Conservation (phyloP, 2,888 invertebrate genomes). For the Cataglyphis cursor region DNA sequence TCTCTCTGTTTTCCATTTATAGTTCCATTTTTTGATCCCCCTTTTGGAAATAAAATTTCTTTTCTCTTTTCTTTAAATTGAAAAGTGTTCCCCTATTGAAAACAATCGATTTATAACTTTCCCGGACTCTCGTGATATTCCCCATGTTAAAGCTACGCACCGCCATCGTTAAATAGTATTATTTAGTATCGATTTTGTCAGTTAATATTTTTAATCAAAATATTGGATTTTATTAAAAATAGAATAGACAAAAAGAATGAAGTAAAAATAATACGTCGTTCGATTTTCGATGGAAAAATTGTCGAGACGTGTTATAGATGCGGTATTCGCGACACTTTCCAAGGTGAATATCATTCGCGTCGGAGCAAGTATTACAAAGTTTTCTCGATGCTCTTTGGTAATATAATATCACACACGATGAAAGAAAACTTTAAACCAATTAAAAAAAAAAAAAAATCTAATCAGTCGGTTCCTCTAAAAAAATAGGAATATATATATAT, state of each 20-base stretch:
- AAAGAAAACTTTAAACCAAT: slow-evolving; percentile 84
- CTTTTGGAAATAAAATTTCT: slow-evolving; percentile 69
- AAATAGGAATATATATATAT: slow-evolving; percentile 68
- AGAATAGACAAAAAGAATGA: neutral
- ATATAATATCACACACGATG: slow-evolving; percentile 86
- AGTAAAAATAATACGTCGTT: neutral
- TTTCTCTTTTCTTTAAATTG: slow-evolving; percentile 69
- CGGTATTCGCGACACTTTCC: slow-evolving; percentile 38
- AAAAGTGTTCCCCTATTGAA: slow-evolving; percentile 71
- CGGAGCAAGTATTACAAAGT: slow-evolving; percentile 79
- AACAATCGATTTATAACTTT: slow-evolving; percentile 77
- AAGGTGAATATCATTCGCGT: slow-evolving; percentile 57
- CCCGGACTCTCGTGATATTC: slow-evolving; percentile 68
- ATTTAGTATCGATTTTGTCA: slow-evolving; percentile 3
- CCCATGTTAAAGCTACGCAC: slow-evolving; percentile 25
- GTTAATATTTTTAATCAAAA: neutral
- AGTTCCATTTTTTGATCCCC: slow-evolving; percentile 73
- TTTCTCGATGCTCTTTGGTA: slow-evolving; percentile 86
- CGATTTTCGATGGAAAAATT: slow-evolving; percentile 13
- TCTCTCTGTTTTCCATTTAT: slow-evolving; percentile 63
- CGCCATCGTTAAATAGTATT: slow-evolving; percentile 4
- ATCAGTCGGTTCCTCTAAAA: slow-evolving; percentile 83
- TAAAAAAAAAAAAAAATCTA: slow-evolving; percentile 80
- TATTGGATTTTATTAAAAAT: neutral
- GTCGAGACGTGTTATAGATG: neutral